phyloP scores from a whole-genome alignment of 2,113 vertebrate species.

The Eira barbara region DNA sequence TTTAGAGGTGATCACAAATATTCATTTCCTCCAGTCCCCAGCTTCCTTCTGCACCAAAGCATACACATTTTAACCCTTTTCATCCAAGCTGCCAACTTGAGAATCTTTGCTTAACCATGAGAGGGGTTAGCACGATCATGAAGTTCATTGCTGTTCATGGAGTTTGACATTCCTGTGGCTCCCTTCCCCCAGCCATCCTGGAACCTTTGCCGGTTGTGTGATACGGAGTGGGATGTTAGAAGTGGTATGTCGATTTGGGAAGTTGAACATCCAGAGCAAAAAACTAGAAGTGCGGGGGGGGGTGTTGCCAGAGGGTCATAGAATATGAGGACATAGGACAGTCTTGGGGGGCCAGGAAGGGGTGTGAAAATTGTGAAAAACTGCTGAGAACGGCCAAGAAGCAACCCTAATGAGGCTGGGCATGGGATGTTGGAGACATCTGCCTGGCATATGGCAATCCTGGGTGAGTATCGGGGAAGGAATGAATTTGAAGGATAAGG shows the following conservation, averaged over 20 bases:
- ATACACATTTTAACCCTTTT: neutral
- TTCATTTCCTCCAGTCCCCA: neutral
- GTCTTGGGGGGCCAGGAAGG: neutral
- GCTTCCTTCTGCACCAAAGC: neutral
- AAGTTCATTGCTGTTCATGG: rapidly evolving
- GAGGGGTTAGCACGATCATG: neutral
- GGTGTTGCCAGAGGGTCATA: neutral
- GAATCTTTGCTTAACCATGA: neutral
- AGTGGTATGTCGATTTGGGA: neutral
- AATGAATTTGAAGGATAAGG: neutral
- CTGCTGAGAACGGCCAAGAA: neutral
- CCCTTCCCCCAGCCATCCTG: neutral
- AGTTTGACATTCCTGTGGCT: neutral
- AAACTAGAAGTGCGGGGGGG: neutral
- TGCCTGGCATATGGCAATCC: neutral
- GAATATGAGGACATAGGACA: rapidly evolving
- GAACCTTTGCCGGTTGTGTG: neutral
- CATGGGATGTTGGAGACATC: neutral
- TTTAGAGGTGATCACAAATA: neutral
- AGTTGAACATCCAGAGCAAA: neutral
- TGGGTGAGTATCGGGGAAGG: neutral
- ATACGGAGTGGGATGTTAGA: rapidly evolving
- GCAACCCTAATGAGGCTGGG: neutral
- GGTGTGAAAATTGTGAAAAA: neutral
- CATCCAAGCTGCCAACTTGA: neutral